phyloP scores from a whole-genome alignment of 2,888 invertebrate genomes.

The Chaitophorus viminalis region DNA sequence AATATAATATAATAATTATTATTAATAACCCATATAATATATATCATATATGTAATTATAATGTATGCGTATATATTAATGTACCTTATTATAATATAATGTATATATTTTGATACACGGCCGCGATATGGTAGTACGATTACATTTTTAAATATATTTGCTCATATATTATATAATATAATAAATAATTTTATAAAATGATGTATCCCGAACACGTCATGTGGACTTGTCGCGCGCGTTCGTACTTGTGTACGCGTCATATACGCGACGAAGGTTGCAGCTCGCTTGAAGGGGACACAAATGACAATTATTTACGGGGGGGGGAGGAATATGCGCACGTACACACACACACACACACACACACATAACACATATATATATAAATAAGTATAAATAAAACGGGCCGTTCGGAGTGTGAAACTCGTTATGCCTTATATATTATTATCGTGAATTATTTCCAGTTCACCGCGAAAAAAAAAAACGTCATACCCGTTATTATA shows the following conservation, averaged over 20 bases:
- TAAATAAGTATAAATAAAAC: slow-evolving; percentile 34
- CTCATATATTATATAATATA: neutral
- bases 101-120: neutral
- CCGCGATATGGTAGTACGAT: neutral
- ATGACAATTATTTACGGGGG: slow-evolving; percentile 45
- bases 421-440: slow-evolving; percentile 45
- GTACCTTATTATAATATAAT: neutral
- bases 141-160: no score
- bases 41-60: neutral
- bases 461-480: slow-evolving; percentile 22
- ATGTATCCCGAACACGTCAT: slow-evolving; percentile 38
- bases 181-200: slow-evolving; percentile 33
- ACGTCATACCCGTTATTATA: neutral
- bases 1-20: neutral
- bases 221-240: neutral
- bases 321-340: neutral
- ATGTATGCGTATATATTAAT: neutral
- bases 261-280: slow-evolving; percentile 13
- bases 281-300: slow-evolving; percentile 25
- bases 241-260: neutral
- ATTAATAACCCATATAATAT: no score
- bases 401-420: slow-evolving; percentile 42
- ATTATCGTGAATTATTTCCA: slow-evolving; percentile 31
- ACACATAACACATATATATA: neutral
- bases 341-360: no score